A percentile compares a stretch with the other conserved stretches of the same genome.
These are phyloP conservation scores for Pachyramphus minor DNA, from an alignment of 2,113 vertebrate species.

Conservation along the genomic window DNA sequence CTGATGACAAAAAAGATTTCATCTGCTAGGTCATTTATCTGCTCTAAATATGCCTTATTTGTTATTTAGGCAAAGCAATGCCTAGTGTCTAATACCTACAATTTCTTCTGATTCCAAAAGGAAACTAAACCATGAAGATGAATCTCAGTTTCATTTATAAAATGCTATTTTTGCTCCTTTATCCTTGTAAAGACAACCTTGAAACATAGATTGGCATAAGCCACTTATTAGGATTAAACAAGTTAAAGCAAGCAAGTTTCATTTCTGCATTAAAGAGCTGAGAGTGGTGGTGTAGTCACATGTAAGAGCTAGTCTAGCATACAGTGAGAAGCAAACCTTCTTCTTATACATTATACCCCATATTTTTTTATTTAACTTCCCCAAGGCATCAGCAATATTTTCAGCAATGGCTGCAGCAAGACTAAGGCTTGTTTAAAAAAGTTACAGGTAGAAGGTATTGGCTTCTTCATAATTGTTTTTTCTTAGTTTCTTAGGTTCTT, in stretches of 20 bases:
- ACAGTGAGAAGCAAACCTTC: not conserved
- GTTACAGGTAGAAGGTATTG: not conserved
- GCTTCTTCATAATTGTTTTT: not conserved
- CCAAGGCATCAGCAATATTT: not conserved
- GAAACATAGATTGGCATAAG: not conserved
- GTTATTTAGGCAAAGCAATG: not conserved
- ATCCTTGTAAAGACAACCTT: not conserved
- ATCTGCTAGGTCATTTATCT: not conserved
- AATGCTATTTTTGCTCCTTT: not conserved
- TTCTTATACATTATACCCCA: not conserved
- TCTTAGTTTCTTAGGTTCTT: not conserved
- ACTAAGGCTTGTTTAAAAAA: not conserved
- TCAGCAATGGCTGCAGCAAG: not conserved
- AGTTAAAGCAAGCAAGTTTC: not conserved
- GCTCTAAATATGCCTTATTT: not conserved
- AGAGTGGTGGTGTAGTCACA: not conserved
- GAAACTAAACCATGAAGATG: not conserved
- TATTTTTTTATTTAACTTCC: not conserved
- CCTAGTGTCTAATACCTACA: not conserved
- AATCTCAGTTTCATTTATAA: not conserved
- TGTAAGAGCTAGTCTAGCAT: not conserved
- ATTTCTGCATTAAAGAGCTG: not conserved
- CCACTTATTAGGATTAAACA: not conserved
- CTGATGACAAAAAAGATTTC: not conserved
- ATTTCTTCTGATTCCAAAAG: not conserved